A percentile compares a stretch with the other conserved stretches of the same genome.
These are phyloP conservation scores for Argya squamiceps DNA, from an alignment of 2,797 vertebrate species.

Conservation along the genomic window DNA sequence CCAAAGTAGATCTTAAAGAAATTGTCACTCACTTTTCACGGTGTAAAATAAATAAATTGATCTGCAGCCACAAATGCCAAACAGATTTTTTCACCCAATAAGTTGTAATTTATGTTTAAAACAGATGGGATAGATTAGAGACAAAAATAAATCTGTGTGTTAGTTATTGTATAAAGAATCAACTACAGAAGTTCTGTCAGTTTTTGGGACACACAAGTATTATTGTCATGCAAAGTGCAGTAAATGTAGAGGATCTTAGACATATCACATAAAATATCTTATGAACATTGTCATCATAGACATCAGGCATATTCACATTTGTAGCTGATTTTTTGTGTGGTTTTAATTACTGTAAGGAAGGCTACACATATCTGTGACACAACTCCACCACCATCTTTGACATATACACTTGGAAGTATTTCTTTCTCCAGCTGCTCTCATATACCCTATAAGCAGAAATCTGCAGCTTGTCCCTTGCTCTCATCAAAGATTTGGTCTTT, in stretches of 20 bases:
- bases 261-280: not conserved
- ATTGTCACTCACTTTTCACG: not conserved
- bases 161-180: not conserved
- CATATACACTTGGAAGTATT: rapidly evolving
- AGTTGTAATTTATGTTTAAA: not conserved
- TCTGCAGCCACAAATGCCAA: not conserved
- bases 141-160: not conserved
- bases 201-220: not conserved
- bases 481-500: not conserved
- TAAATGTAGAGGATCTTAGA: not conserved
- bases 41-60: not conserved
- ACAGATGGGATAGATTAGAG: not conserved
- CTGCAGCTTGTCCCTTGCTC: not conserved
- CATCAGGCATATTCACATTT: not conserved
- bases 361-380: not conserved
- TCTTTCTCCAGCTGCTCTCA: not conserved
- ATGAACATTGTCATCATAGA: not conserved
- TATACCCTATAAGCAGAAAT: not conserved
- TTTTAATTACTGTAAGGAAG: not conserved
- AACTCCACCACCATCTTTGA: not conserved
- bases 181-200: not conserved
- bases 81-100: not conserved
- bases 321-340: not conserved
- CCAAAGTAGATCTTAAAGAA: not conserved
- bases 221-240: rapidly evolving